These are phyloP conservation scores for Calliopsis andreniformis DNA, from an alignment of 1,140 invertebrate genomes.

Conservation along the genomic window DNA sequence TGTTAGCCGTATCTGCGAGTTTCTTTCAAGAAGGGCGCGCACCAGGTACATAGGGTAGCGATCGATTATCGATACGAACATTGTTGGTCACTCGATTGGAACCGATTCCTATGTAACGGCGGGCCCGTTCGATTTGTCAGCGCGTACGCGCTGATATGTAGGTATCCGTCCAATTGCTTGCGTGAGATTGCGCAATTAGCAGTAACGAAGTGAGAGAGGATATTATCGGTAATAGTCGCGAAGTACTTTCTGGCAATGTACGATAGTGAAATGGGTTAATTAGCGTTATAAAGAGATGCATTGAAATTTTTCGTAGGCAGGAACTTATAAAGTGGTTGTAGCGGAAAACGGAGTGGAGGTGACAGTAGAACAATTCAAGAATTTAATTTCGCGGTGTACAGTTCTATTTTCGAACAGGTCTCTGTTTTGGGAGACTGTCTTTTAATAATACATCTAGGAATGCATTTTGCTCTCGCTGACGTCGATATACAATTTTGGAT, in stretches of 20 bases:
- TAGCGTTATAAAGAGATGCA: neutral
- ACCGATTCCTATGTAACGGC: slow-evolving; percentile 39
- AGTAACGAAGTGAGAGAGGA: slow-evolving; percentile 43
- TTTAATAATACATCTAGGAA: slow-evolving; percentile 16
- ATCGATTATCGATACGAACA: slow-evolving; percentile 28
- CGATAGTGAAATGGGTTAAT: neutral
- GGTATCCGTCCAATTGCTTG: slow-evolving; percentile 55
- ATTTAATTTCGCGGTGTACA: neutral
- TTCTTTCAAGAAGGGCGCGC: no score
- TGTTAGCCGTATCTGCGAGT: neutral
- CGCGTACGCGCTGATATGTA: slow-evolving; percentile 23
- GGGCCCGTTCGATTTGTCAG: slow-evolving; percentile 34
- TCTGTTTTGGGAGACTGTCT: neutral
- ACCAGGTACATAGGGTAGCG: neutral
- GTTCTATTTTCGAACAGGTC: neutral
- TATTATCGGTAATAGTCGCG: slow-evolving; percentile 22
- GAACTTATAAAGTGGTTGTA: no score
- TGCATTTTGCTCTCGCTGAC: slow-evolving; percentile 36
- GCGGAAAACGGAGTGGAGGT: neutral
- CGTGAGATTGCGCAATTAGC: slow-evolving; percentile 63
- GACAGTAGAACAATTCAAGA: neutral
- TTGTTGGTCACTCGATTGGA: slow-evolving; percentile 30
- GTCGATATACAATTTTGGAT: slow-evolving; percentile 51
- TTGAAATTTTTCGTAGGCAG: no score
- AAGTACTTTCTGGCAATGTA: neutral